Base-by-base conservation (phyloP, 1,140 invertebrate species). In the Dreissena polymorpha region DNA sequence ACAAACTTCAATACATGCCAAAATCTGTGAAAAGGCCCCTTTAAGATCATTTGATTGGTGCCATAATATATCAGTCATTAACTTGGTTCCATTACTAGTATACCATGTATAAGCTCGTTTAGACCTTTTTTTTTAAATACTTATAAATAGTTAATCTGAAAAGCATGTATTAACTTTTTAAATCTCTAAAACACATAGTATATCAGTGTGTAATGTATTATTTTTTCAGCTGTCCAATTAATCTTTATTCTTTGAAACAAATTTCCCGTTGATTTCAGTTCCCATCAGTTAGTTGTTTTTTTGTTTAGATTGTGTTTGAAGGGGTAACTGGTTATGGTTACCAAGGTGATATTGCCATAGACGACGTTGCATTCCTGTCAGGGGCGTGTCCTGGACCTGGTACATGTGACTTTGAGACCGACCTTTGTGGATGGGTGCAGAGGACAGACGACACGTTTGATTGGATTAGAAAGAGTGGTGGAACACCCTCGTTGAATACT, bases 371-470 rank as follows among this genome's bases (percentile, higher is more conserved):
- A 16, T 65, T 86, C 25, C 49, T 73, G 53, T 21, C 29, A 71
- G 89, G 87, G 27, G 14, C 68, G 3, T 89, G 82, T 84, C 69
- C 79, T 68, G 86, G 79, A 67, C 14, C 51, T 69, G 88, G 82
- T 29, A 85, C 85, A 21, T 91, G 90, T 86, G 83, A 90, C 74
- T 90, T 92, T 85, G 87, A 91, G 57, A 86, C 65, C 12, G 86
- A 88, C 69, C 55, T 89, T 0, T 92, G 92, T 86, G 88, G 88
- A 13, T 91, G 89, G 88, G 86, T 79, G 50, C 87, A 92, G 65
- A 85, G 85, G 60, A 80, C 57, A 27, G 84, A 85, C 73, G 91
- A 91, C 55, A 70, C 81, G 8, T 92, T 92, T 88, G 87, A 91
- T 76, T 92, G 91, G 91, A 79, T 85, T 67, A 70, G 86, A 67